A percentile compares a stretch with the other conserved stretches of the same genome.
Evolutionary conservation across 2,797 vertebrate genomes (phyloP).

Genomic region (Artibeus jamaicensis): DNA sequence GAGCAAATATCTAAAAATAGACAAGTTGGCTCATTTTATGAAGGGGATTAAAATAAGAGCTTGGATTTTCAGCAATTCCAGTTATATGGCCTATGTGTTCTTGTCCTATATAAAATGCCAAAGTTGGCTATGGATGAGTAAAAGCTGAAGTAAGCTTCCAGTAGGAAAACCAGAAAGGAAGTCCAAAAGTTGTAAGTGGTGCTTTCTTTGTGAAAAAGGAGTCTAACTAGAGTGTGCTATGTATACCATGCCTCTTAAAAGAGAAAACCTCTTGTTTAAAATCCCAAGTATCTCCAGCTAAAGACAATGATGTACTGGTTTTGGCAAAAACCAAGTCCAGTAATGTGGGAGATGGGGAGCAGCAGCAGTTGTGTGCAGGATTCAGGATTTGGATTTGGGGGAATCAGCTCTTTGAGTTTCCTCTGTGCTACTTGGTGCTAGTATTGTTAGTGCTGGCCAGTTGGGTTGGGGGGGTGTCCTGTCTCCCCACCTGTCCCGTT

Average conservation of each 20-base stretch:
- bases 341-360: accelerated
- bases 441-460: not conserved
- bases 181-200: not conserved
- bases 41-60: slow-evolving; percentile 11
- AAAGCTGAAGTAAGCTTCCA: slow-evolving; percentile 19
- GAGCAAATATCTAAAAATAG: slow-evolving; percentile 2
- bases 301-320: not conserved
- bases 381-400: not conserved
- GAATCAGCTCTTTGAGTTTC: not conserved
- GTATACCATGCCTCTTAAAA: not conserved
- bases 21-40: not conserved
- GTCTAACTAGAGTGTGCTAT: not conserved
- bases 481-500: not conserved
- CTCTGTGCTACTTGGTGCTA: not conserved
- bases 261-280: slow-evolving; percentile 11
- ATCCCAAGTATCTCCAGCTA: not conserved
- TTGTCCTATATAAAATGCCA: not conserved
- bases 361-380: not conserved
- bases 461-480: not conserved
- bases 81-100: slow-evolving; percentile 4
- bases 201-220: slow-evolving; percentile 28
- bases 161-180: slow-evolving; percentile 42
- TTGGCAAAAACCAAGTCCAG: not conserved
- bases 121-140: slow-evolving; percentile 6
- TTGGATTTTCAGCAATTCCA: slow-evolving; percentile 12